Evolutionary conservation across 2,797 vertebrate species (phyloP), one percentile per base, ranked within the genome.

Genomic region (Mallotus villosus): DNA sequence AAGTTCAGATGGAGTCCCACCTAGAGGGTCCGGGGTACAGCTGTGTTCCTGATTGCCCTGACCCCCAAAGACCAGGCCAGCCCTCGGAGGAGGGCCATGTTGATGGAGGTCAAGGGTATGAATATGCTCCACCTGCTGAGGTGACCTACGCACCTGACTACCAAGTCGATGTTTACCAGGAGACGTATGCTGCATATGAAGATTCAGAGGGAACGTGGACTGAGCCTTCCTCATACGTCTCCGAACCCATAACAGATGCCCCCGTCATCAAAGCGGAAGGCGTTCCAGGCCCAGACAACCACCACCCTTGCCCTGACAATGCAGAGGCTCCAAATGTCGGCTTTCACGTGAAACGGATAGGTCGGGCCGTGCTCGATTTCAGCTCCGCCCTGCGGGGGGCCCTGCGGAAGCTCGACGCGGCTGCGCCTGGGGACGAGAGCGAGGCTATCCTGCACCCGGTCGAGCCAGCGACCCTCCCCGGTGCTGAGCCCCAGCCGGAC

Each of bases 351-450:
- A 97, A 94, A 78, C 95, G 94, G 72, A 92, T 97, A 59, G 93
- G 96, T 32, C 92, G 89, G 87, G 95, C 94, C 25, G 95, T 97
- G 69, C 72, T 95, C 49, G 95, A 95, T 73, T 97, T 97, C 68
- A 92, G 94, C 74, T 95, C 94, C 27, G 94, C 93, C 49, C 87
- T 99, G 61, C 93, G 94, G 17, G 94, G 95, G 0, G 96, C 96
- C 0, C 91, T 97, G 78, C 92, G 95, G 77, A 97, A 97, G 83
- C 83, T 95, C 73, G 97, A 98, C n/a, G 90, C 86, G 19, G 91
- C 91, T 46, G 91, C 76, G 80, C 83, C 90, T 74, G 91, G 91
- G 68, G 95, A 95, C 66, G 92, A 92, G 59, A 64, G 82, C 32
- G 93, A 94, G 62, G 92, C 87, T 67, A 86, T 91, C n/a, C 81